These are phyloP conservation scores for Syngnathus rostellatus DNA, from an alignment of 2,797 vertebrate genomes.

Conservation along the genomic window DNA sequence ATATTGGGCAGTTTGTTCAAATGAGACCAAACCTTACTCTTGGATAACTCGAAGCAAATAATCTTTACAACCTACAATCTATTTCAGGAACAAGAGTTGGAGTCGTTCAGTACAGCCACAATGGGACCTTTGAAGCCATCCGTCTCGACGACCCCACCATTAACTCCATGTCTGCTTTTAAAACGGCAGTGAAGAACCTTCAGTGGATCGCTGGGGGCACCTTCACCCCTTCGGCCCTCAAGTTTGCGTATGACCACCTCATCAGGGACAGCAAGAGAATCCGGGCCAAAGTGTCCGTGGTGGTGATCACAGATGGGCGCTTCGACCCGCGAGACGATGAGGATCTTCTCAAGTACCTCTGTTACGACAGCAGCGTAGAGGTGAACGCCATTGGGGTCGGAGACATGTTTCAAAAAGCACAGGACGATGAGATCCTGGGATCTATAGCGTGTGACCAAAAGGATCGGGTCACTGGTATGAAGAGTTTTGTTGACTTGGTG, in stretches of 20 bases:
- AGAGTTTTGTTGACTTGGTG: constrained; percentile 88
- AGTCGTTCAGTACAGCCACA: constrained; percentile 97
- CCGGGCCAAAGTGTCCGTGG: constrained; percentile 86
- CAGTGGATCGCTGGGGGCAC: constrained; percentile 98
- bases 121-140: constrained; percentile 92
- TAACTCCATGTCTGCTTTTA: constrained; percentile 7
- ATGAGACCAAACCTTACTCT: neutral
- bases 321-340: constrained; percentile 90
- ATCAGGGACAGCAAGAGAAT: constrained; percentile 83
- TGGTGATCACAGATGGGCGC: constrained; percentile 94
- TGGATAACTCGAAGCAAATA: neutral
- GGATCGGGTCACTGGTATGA: constrained; percentile 82
- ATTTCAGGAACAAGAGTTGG: constrained; percentile 85
- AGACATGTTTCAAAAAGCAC: constrained; percentile 85
- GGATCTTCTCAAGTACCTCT: constrained; percentile 78
- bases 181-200: constrained; percentile 84
- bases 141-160: constrained; percentile 83
- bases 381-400: constrained; percentile 95
- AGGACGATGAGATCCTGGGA: constrained; percentile 83
- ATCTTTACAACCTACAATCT: neutral
- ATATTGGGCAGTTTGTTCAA: neutral
- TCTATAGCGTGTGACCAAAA: constrained; percentile 81
- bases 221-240: constrained; percentile 92
- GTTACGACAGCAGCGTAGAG: constrained; percentile 65
- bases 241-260: constrained; percentile 88